Conservation (phyloP, 2,113 vertebrate genomes). For the Pachycephala philippinensis region DNA sequence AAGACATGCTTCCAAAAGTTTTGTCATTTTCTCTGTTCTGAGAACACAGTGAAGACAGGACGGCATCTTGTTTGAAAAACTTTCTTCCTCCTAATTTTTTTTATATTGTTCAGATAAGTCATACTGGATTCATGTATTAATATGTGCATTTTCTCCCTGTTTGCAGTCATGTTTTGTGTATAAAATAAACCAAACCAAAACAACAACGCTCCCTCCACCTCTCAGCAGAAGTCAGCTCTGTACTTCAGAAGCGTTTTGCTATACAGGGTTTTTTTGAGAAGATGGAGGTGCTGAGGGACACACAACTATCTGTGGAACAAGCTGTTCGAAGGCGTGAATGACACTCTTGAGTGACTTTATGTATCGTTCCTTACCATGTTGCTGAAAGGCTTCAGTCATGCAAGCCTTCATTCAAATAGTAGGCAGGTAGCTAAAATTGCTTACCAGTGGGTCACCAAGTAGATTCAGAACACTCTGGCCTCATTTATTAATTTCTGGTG, state of each 20-base stretch:
- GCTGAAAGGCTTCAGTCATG: neutral
- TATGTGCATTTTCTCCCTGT: neutral
- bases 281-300: neutral
- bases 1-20: neutral
- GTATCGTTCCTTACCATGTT: neutral
- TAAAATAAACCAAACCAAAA: neutral
- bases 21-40: neutral
- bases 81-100: neutral
- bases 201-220: neutral
- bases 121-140: neutral
- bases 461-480: neutral
- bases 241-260: neutral
- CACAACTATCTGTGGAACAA: neutral
- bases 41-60: neutral
- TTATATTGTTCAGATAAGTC: neutral
- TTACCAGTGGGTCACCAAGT: neutral
- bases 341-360: neutral
- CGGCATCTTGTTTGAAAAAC: neutral
- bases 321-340: neutral
- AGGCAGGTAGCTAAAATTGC: neutral
- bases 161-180: neutral
- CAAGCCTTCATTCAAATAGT: neutral
- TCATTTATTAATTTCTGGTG: slow-evolving; percentile 17
- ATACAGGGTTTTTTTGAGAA: neutral
- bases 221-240: neutral